phyloP scores from a whole-genome alignment of 1,140 invertebrate species.

The Idris sp. region DNA sequence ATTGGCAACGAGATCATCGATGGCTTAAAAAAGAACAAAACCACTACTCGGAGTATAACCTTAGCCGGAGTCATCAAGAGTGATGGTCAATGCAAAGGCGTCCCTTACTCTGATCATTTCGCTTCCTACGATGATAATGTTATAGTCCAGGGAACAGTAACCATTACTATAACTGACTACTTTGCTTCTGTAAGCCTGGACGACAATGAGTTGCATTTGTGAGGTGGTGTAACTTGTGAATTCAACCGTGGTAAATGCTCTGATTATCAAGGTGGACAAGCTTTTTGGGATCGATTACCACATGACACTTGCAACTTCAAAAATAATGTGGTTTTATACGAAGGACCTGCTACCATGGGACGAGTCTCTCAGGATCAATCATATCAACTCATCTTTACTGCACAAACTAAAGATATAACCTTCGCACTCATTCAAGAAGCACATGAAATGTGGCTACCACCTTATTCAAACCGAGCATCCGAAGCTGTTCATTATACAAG shows the following conservation, averaged over 20 bases:
- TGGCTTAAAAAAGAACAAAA: not conserved
- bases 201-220: constrained; percentile 23
- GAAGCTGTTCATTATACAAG: constrained; percentile 55
- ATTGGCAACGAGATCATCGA: constrained; percentile 4
- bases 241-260: constrained; percentile 4
- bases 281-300: constrained; percentile 34
- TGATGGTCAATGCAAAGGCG: constrained; percentile 4
- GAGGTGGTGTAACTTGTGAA: constrained; percentile 12
- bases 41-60: not conserved
- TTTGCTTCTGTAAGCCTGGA: constrained; percentile 15
- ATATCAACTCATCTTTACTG: constrained; percentile 16
- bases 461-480: constrained; percentile 54
- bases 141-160: constrained; percentile 19
- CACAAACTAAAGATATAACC: constrained; percentile 18
- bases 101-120: constrained; percentile 35
- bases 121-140: constrained; percentile 26
- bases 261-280: constrained; percentile 22
- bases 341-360: not conserved
- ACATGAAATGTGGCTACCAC: constrained; percentile 23
- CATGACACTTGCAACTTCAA: constrained; percentile 8
- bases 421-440: constrained; percentile 28
- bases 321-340: constrained; percentile 5
- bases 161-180: constrained; percentile 21
- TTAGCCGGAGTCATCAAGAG: not conserved
- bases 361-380: not conserved